Evolutionary conservation across 2,888 invertebrate genomes (phyloP).

Genomic region (Tipula vernalis): DNA sequence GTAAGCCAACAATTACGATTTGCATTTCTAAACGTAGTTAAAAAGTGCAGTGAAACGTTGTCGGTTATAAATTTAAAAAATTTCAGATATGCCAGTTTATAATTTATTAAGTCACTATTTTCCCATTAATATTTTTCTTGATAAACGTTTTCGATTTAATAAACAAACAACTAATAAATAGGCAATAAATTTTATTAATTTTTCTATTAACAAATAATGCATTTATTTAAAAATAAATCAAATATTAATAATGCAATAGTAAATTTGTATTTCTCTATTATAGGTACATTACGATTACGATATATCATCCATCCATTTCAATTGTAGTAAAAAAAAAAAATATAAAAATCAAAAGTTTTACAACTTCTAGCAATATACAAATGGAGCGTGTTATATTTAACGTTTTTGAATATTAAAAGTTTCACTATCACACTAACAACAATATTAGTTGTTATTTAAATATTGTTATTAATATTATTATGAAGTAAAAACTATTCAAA

Average conservation of each 20-base stretch:
- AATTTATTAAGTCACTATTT: too few relatives aligned
- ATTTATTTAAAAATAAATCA: neutral
- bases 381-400: neutral
- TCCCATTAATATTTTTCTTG: too few relatives aligned
- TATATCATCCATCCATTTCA: neutral
- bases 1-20: too few relatives aligned
- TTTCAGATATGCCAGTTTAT: too few relatives aligned
- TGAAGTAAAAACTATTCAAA: neutral
- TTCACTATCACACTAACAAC: neutral
- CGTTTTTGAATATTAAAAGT: neutral
- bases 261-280: neutral
- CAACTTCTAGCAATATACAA: neutral
- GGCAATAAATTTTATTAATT: neutral
- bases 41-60: too few relatives aligned
- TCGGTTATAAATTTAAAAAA: too few relatives aligned
- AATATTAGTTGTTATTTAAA: neutral
- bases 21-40: too few relatives aligned
- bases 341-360: neutral
- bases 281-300: neutral
- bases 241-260: neutral
- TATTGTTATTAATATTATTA: neutral
- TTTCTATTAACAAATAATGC: neutral
- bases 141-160: too few relatives aligned
- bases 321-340: neutral
- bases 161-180: neutral